Percentiles rank a stretch among this genome's conserved stretches.
These are phyloP conservation scores for Podilymbus podiceps DNA, from an alignment of 2,113 vertebrate genomes.

Conservation along the genomic window DNA sequence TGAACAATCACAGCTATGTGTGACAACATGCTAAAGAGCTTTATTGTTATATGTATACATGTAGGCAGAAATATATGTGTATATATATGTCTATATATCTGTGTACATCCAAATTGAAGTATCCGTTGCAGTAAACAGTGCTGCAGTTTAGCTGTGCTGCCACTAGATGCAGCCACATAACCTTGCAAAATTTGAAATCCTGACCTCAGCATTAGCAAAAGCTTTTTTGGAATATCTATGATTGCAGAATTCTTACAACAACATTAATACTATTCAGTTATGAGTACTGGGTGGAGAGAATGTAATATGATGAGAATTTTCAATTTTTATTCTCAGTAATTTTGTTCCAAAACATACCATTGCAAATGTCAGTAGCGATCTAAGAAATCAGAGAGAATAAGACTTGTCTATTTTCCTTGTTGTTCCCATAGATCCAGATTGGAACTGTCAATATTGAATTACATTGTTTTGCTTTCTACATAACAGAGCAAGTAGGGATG, in stretches of 20 bases:
- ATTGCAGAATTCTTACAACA: not conserved
- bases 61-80: not conserved
- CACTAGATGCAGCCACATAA: constrained; percentile 68
- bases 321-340: not conserved
- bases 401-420: not conserved
- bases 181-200: constrained; percentile 14
- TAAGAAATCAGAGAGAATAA: constrained; percentile 1
- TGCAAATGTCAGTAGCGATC: not conserved
- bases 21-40: not conserved
- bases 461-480: not conserved
- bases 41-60: not conserved
- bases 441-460: constrained; percentile 19
- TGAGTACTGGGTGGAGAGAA: not conserved
- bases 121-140: not conserved
- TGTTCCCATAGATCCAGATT: constrained; percentile 42
- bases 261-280: not conserved
- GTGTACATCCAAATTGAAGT: not conserved
- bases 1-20: not conserved
- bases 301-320: not conserved
- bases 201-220: not conserved
- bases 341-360: not conserved
- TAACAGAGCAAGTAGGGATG: not conserved
- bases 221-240: not conserved
- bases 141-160: not conserved
- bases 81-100: not conserved